Percentiles rank a stretch among this genome's conserved stretches.
Evolutionary conservation across 2,113 vertebrate species (phyloP).

Genomic region (Rhodinocichla rosea): DNA sequence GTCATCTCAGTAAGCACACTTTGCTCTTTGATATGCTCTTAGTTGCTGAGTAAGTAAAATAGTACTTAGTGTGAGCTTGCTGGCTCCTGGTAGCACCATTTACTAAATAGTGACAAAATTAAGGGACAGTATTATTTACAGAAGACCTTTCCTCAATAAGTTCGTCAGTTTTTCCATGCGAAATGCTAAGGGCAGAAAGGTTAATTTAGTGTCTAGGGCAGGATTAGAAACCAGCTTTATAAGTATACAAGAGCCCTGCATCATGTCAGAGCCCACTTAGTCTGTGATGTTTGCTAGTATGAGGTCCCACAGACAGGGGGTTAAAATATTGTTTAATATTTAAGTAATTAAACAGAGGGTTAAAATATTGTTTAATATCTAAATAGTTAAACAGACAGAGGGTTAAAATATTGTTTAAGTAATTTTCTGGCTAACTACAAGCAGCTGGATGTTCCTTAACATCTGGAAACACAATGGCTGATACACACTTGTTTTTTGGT

Average conservation of each 20-base stretch:
- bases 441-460: background rate
- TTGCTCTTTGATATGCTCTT: background rate
- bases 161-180: background rate
- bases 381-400: background rate
- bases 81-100: background rate
- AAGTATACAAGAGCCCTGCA: background rate
- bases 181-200: background rate
- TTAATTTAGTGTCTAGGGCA: background rate
- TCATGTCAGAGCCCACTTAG: background rate
- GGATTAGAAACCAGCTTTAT: background rate
- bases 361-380: background rate
- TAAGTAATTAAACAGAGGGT: background rate
- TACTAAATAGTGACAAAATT: slow-evolving; percentile 13
- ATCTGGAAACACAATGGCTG: background rate
- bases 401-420: background rate
- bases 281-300: background rate
- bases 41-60: background rate
- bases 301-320: background rate
- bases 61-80: background rate
- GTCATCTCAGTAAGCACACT: background rate
- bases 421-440: background rate
- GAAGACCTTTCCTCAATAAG: background rate
- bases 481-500: background rate
- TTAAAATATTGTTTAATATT: background rate
- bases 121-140: background rate